Base-by-base conservation (phyloP, 2,888 invertebrate species). In the Scaptomyza caliginosa region DNA sequence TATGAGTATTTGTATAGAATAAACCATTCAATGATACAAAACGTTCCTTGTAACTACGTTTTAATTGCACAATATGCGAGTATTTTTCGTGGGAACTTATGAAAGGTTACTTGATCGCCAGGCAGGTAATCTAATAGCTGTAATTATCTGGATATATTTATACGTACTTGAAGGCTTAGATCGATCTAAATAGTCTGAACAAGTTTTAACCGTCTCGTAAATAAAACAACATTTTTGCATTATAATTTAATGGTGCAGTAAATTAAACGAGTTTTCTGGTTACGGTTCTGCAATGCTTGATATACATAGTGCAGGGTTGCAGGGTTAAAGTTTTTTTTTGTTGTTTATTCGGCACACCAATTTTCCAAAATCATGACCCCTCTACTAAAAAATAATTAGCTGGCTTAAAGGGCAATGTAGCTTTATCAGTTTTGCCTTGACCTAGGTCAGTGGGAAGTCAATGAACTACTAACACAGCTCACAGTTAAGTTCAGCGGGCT, bases 151-250 rank as follows among this genome's bases (percentile, higher is more conserved):
- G 51, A 34, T 46, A 38, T 65, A 55, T 38, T 48, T 46, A 40
- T 17, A 40, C 34, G 32, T 8, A 34, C 34, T 16, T 46, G n/a
- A 36, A 13, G 39, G 19, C 32, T 21, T 19, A 52, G 32, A 34
- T 57, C 46, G 52, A 50, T 55, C 63, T 65, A 65, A 63, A 66
- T 80, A 67, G 32, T 67, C 17, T 24, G 24, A 64, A 43, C 49
- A 17, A 49, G 34, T 43, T 69, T 74, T 40, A 26, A 48, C 40
- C 49, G 51, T 77, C 63, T 83, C 65, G 70, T 67, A 81, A 80
- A 63, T 64, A 40, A 68, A 69, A 83, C 86, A 60, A 55, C 86
- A 86, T 83, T 81, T 88, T 88, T 88, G 88, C 88, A 83, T 81
- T 46, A 50, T 73, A 86, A 84, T 67, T 79, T 24, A 17, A 49